Evolutionary conservation across 2,797 vertebrate genomes (phyloP).

Genomic region (Crocodylus rhombifer): DNA sequence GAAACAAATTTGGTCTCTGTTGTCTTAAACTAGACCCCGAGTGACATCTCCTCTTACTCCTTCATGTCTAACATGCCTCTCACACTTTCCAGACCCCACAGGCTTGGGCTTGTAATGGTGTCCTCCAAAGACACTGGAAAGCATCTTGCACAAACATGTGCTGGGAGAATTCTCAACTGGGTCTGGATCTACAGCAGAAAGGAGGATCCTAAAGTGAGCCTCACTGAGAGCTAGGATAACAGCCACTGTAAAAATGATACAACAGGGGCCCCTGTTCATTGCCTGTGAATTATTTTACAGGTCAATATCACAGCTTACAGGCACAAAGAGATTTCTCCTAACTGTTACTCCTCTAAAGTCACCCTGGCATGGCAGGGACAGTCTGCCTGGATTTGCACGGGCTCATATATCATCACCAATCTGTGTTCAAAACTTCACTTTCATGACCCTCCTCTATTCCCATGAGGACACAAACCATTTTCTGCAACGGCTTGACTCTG

Average conservation of each 20-base stretch:
- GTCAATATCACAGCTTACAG: background rate
- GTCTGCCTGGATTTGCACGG: background rate
- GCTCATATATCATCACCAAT: background rate
- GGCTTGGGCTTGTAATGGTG: background rate
- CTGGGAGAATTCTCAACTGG: background rate
- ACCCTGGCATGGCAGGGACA: background rate
- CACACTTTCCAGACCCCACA: background rate
- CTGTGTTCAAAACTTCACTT: constrained; percentile 7
- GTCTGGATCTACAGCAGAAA: background rate
- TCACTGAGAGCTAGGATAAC: background rate
- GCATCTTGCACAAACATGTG: background rate
- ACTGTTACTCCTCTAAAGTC: background rate
- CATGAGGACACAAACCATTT: background rate
- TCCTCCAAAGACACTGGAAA: background rate
- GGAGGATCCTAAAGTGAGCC: background rate
- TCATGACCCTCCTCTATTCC: background rate
- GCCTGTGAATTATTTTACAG: background rate
- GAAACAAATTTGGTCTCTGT: no score
- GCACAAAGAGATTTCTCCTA: background rate
- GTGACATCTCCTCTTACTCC: background rate
- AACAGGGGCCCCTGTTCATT: background rate
- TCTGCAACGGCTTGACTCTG: background rate
- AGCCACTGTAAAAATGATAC: background rate
- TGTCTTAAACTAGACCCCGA: no score
- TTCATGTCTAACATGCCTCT: background rate